phyloP scores from a whole-genome alignment of 2,888 invertebrate species.

The Harpalus rufipes region DNA sequence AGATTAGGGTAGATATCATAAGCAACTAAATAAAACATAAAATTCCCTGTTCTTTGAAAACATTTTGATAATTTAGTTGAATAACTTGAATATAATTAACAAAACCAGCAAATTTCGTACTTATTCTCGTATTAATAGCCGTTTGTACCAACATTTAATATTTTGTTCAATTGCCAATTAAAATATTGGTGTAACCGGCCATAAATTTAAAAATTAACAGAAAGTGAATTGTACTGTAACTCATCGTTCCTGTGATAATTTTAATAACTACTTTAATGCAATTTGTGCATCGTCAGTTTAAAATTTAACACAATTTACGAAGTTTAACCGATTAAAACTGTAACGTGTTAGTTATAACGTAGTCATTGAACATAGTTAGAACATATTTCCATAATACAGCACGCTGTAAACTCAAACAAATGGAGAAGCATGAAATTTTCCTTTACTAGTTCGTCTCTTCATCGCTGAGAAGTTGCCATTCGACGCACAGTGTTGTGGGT shows the following conservation, averaged over 20 bases:
- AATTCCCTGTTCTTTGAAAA: too few relatives aligned
- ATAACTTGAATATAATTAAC: too few relatives aligned
- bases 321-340: conserved; percentile 38
- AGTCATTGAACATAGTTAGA: conserved; percentile 27
- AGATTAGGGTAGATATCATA: too few relatives aligned
- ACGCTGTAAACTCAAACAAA: conserved; percentile 15
- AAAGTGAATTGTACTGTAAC: neutral
- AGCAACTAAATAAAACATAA: too few relatives aligned
- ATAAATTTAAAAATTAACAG: neutral
- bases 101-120: too few relatives aligned
- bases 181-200: too few relatives aligned
- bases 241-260: conserved; percentile 5
- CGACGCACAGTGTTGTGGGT: neutral
- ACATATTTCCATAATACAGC: conserved; percentile 17
- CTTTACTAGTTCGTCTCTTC: neutral
- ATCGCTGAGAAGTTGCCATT: neutral
- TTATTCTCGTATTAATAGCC: too few relatives aligned
- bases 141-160: too few relatives aligned
- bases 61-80: too few relatives aligned
- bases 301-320: conserved; percentile 23
- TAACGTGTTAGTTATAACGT: conserved; percentile 24
- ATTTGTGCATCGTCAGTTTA: conserved; percentile 29
- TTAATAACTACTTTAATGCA: conserved; percentile 34
- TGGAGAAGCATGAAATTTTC: conserved; percentile 20
- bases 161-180: too few relatives aligned